A percentile compares a stretch with the other conserved stretches of the same genome.
Evolutionary conservation across 2,888 invertebrate genomes (phyloP).

Genomic region (Archaeoteleia sp.): DNA sequence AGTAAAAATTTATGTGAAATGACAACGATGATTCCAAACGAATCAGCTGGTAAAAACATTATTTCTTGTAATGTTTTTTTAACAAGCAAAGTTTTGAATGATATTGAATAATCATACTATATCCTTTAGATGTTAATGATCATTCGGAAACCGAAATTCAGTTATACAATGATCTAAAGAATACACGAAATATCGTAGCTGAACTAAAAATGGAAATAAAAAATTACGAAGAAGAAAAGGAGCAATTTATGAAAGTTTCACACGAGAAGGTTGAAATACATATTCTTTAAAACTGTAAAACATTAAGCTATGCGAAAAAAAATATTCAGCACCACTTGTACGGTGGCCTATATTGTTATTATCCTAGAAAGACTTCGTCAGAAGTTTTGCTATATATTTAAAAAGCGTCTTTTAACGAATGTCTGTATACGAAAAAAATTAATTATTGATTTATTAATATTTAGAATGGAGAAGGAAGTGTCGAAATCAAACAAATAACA

Average conservation of each 20-base stretch:
- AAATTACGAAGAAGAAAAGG: conserved; percentile 13
- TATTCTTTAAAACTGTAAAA: neutral
- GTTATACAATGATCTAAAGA: conserved; percentile 10
- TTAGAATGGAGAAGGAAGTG: neutral
- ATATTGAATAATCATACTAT: too few species aligned
- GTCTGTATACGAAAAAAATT: too few species aligned
- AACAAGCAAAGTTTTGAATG: too few species aligned
- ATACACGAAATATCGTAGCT: neutral
- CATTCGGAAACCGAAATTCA: conserved; percentile 14
- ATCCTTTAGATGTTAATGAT: too few species aligned
- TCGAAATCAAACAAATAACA: neutral
- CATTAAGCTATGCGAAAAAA: neutral
- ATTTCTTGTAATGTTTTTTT: too few species aligned
- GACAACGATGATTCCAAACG: neutral
- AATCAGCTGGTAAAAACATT: neutral
- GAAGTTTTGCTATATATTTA: too few species aligned
- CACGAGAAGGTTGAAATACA: conserved; percentile 11
- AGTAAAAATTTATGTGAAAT: conserved; percentile 19
- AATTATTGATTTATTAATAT: neutral
- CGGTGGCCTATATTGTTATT: too few species aligned
- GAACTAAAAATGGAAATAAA: conserved; percentile 4
- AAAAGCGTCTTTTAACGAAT: too few species aligned
- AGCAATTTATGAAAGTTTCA: neutral
- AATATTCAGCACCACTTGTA: too few species aligned
- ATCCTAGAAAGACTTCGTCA: too few species aligned